A percentile compares a stretch with the other conserved stretches of the same genome.
phyloP scores from a whole-genome alignment of 2,888 invertebrate genomes.

The Eremobia ochroleuca region DNA sequence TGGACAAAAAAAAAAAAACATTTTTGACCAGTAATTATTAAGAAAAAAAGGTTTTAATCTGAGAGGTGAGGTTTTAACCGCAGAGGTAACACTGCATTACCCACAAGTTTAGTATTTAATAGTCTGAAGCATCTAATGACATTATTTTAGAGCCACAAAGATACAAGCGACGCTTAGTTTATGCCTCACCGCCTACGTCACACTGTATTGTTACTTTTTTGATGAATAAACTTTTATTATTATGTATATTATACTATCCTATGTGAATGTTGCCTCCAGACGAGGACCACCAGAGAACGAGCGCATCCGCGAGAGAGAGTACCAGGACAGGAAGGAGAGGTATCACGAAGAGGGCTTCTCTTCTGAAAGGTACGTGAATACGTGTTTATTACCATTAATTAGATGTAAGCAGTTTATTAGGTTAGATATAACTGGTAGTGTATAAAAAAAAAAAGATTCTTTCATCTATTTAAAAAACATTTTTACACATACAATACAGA shows the following conservation, averaged over 20 bases:
- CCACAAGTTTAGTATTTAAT: conserved; percentile 1
- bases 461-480: conserved; percentile 39
- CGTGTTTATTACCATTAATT: conserved; percentile 28
- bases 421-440: conserved; percentile 37
- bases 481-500: conserved; percentile 44
- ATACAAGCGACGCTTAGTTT: neutral
- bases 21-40: too few species aligned
- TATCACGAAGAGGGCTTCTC: conserved; percentile 81
- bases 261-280: conserved; percentile 65
- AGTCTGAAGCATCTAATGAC: neutral
- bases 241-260: neutral
- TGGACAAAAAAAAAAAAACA: neutral
- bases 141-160: neutral
- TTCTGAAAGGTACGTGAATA: conserved; percentile 80
- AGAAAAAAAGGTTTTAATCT: too few species aligned
- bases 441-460: conserved; percentile 44
- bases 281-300: conserved; percentile 81
- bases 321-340: conserved; percentile 82
- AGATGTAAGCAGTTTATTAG: conserved; percentile 48
- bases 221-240: neutral
- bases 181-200: neutral
- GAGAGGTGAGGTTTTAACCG: too few species aligned
- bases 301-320: conserved; percentile 81
- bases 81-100: neutral
- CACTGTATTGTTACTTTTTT: neutral